phyloP scores from a whole-genome alignment of 30 jellyfish, hydroid and myxozoan species.

The Phacellophora camtschatica region DNA sequence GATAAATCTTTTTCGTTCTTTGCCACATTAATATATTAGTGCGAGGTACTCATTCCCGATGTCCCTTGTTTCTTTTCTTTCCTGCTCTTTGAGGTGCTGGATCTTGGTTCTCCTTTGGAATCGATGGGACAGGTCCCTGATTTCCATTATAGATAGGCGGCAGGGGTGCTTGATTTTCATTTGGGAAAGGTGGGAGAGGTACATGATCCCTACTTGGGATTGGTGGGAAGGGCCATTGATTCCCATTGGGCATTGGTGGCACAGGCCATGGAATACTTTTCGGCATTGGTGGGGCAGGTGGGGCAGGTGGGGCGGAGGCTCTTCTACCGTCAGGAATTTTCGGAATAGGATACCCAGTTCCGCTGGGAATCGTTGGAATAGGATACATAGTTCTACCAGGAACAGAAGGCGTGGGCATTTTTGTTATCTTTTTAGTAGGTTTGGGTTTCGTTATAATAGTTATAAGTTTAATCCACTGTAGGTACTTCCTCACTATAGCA shows the following conservation, averaged over 20 bases:
- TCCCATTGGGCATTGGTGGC: slow-evolving; percentile 50
- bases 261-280: slow-evolving; percentile 37
- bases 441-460: slow-evolving; percentile 13
- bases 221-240: slow-evolving; percentile 11
- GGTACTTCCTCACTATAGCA: slow-evolving; percentile 77
- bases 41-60: no score
- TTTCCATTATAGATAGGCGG: no score
- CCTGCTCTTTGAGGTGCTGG: no score
- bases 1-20: no score
- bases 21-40: no score
- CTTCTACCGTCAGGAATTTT: no score
- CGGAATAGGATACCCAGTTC: not conserved
- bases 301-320: no score
- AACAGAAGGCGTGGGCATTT: slow-evolving; percentile 3
- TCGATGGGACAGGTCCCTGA: no score
- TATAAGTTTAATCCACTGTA: slow-evolving; percentile 54
- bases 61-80: no score
- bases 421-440: not conserved
- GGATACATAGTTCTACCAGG: not conserved
- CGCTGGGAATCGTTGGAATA: slow-evolving; percentile 21
- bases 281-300: no score
- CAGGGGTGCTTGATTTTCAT: slow-evolving; percentile 19
- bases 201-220: slow-evolving; percentile 8
- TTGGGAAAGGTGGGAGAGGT: slow-evolving; percentile 30
- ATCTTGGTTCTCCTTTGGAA: no score